Evolutionary conservation across 2,888 invertebrate species (phyloP), one percentile per base, ranked within the genome.

Genomic region (Stramonita haemastoma): DNA sequence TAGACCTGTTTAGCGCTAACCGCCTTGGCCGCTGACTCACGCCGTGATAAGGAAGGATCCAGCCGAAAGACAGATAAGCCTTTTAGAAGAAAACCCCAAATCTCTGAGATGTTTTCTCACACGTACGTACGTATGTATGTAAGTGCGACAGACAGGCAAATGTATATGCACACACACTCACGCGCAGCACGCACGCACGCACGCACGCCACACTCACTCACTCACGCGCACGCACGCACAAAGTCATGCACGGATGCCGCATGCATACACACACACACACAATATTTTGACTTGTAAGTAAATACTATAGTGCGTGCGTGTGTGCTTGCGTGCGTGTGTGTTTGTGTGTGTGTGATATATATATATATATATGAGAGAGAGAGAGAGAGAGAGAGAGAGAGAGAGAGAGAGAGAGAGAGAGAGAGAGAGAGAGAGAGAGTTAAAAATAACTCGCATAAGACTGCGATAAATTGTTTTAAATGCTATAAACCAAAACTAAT

Each of bases 1-100:
- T n/a, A 57, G 84, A 56, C 56, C 36, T 84, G 84, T 84, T 84
- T 84, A 84, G 84, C 84, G n/a, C 84, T 84, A 84, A 84, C 84
- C n/a, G 84, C 84, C 15, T 29, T 4, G 57, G 26, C 57, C 57
- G 84, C 84, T 84, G 84, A 84, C 56, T 84, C 84, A 84, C 29
- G n/a, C 46, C 0, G 29, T 26, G 84, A 84, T 84, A 84, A 34
- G 17, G 8, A 17, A 15, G 32, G 32, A 79, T 8, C 46, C 46
- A 46, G 46, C 46, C 46, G 46, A 46, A 46, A 46, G 46, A 46
- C 46, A 46, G 46, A 46, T 46, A 46, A 46, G 46, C 46, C 46
- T 46, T 46, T 46, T 46, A 46, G 46, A 46, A 46, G 5, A 84
- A 84, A 57, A 83, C 84, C 57, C 15, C 26, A 57, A 46, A 56